Evolutionary conservation across 2,797 vertebrate species (phyloP), one percentile per base, ranked within the genome.

Genomic region (Xenopus petersii): DNA sequence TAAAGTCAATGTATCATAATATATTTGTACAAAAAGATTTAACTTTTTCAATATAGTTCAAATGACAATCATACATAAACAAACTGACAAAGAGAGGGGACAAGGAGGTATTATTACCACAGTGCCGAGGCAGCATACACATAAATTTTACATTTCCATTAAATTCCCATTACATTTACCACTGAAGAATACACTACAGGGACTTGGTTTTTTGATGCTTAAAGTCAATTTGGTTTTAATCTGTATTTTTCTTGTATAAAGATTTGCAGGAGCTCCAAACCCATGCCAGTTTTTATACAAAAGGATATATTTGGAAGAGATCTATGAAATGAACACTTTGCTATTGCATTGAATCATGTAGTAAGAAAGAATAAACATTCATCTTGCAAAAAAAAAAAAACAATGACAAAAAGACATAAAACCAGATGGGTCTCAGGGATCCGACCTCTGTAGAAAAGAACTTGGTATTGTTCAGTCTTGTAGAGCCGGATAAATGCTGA

Each of bases 391-490:
- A 46, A 46, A 73, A 46, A 73, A 54, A 55, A 56, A 26, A 9
- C 10, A 30, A 30, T 30, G n/a, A 46, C 26, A 30, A 30, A 30
- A 30, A 30, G 58, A 26, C 47, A 73, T 78, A 69, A 64, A 69
- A 64, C 55, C 71, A 73, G 75, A 69, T 78, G 75, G 66, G 71
- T 69, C 71, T 62, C 75, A 48, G 2, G 70, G 65, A 70, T 60
- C 26, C 51, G 61, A 64, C 71, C 69, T 73, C 15, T 68, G 51
- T 46, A 59, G 51, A 73, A 30, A 67, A 65, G 24, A 68, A 64
- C 21, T 58, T 73, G 24, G 33, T 78, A 73, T 69, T 78, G 65
- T 78, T 68, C 64, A 58, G 26, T 67, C 30, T 42, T 48, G 58
- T 77, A 67, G 33, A 59, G 67, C 64, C 46, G 36, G 66, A 59